Conservation (phyloP, 2,888 invertebrate genomes). For the Hipparchia sbordonii region DNA sequence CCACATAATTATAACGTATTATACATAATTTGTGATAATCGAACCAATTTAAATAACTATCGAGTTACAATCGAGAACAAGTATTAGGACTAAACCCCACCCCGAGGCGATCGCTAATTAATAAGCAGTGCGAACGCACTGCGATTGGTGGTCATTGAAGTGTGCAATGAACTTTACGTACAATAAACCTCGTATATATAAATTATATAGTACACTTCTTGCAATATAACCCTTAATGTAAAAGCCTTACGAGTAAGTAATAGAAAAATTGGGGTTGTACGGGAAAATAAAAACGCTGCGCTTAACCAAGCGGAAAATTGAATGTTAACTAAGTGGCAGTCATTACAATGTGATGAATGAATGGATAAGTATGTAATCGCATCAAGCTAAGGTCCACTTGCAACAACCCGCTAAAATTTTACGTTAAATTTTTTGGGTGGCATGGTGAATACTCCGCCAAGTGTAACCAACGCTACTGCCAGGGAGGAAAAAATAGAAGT, state of each 20-base stretch:
- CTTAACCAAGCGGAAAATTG: conserved; percentile 32
- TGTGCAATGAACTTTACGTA: conserved; percentile 44
- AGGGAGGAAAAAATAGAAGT: too few species aligned
- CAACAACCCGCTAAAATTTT: background rate
- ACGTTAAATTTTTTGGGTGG: too few species aligned
- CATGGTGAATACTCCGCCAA: too few species aligned
- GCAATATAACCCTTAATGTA: conserved; percentile 23
- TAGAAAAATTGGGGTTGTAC: background rate
- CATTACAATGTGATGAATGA: conserved; percentile 13
- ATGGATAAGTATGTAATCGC: background rate
- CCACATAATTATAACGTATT: too few species aligned
- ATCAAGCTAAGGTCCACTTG: background rate
- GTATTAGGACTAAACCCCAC: conserved; percentile 60
- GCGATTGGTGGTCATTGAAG: conserved; percentile 71
- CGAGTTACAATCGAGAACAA: conserved; percentile 49
- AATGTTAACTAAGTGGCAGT: conserved; percentile 28
- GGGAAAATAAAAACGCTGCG: conserved; percentile 24
- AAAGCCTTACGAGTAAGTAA: background rate
- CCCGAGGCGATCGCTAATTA: conserved; percentile 62
- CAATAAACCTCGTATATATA: conserved; percentile 22
- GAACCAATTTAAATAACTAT: background rate
- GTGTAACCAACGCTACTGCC: too few species aligned
- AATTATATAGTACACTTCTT: conserved; percentile 31
- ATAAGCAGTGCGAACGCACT: conserved; percentile 55
- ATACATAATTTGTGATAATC: too few species aligned